A percentile compares a stretch with the other conserved stretches of the same genome.
These are phyloP conservation scores for Crotalus horridus DNA, from an alignment of 2,113 vertebrate species.

Conservation along the genomic window DNA sequence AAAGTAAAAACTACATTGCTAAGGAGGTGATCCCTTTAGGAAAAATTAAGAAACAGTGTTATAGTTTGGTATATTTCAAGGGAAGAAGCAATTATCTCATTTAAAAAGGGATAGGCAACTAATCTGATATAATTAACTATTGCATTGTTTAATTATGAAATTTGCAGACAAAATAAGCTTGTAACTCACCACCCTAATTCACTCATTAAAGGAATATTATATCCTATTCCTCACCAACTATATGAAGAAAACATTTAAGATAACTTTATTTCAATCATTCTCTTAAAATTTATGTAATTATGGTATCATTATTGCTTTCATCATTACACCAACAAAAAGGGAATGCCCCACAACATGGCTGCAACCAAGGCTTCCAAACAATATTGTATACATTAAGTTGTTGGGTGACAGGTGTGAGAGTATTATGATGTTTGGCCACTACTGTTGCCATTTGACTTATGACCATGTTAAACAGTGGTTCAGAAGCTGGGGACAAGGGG, in stretches of 20 bases:
- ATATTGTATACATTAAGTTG: conserved; percentile 72
- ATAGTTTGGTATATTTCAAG: not conserved
- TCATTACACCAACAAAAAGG: conserved; percentile 78
- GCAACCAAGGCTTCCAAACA: conserved; percentile 83
- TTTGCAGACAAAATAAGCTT: not conserved
- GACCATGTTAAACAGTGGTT: conserved; percentile 64
- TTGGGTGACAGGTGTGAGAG: conserved; percentile 56
- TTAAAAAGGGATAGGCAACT: not conserved
- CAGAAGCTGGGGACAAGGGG: conserved; percentile 62
- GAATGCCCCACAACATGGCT: conserved; percentile 85
- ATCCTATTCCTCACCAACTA: not conserved
- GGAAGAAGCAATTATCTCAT: not conserved
- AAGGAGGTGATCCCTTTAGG: not conserved
- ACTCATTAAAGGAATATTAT: not conserved
- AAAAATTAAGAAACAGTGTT: not conserved
- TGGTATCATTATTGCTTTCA: not conserved
- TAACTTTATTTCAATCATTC: not conserved
- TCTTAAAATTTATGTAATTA: not conserved
- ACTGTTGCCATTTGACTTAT: conserved; percentile 61
- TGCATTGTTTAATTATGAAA: not conserved
- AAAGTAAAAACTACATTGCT: not conserved
- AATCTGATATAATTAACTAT: not conserved
- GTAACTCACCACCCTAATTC: not conserved
- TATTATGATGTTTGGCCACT: conserved; percentile 63
- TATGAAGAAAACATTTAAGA: not conserved